Conservation (phyloP, 2,113 vertebrate species). For the Pseudorhombus dupliciocellatus region DNA sequence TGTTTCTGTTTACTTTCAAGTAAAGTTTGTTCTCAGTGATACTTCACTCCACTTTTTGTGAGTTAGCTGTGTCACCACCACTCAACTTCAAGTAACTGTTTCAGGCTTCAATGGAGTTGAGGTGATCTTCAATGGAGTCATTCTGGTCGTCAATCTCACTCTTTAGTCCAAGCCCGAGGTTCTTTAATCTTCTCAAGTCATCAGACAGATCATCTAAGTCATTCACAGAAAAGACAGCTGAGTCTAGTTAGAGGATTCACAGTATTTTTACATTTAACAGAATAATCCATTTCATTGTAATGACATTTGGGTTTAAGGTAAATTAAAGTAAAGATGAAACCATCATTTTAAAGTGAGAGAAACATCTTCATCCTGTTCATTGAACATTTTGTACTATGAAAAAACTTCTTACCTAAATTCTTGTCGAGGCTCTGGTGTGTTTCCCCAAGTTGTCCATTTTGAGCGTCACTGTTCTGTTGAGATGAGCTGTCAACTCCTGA, state of each 20-base stretch:
- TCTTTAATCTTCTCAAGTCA: constrained; percentile 91
- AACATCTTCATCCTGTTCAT: not conserved
- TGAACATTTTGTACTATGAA: not conserved
- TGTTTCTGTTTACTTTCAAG: too few species aligned
- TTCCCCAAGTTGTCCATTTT: constrained; percentile 83
- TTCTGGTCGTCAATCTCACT: constrained; percentile 92
- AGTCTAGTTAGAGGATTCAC: not conserved
- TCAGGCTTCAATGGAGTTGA: too few species aligned
- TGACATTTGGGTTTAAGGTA: too few species aligned
- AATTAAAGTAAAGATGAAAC: not conserved
- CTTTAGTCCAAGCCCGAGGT: constrained; percentile 92
- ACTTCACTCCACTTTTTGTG: not conserved
- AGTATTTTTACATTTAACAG: not conserved
- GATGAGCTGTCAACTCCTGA: constrained; percentile 64
- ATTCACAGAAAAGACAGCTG: constrained; percentile 20
- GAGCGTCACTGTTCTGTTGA: constrained; percentile 79
- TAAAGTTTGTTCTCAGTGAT: too few species aligned
- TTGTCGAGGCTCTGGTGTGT: constrained; percentile 91
- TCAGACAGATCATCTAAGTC: constrained; percentile 88
- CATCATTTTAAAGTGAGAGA: not conserved
- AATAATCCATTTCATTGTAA: not conserved
- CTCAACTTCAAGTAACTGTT: too few species aligned
- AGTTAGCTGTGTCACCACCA: too few species aligned
- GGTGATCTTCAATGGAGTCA: constrained; percentile 85
- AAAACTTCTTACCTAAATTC: constrained; percentile 86